phyloP scores from a whole-genome alignment of 1,140 invertebrate species.

The Meloidogyne floridensis region DNA sequence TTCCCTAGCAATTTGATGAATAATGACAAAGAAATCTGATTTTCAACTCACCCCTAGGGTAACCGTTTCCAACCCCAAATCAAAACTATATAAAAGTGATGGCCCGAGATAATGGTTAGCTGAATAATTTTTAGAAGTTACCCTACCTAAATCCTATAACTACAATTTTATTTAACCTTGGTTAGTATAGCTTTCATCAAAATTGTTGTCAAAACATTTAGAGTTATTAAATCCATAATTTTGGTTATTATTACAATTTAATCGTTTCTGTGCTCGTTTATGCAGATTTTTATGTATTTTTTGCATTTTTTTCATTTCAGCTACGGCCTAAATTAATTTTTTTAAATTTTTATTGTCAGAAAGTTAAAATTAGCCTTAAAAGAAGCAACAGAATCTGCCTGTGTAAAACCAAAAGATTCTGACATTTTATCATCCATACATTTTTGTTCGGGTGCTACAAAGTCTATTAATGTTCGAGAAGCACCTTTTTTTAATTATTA shows the following conservation, averaged over 20 bases:
- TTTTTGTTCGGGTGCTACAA: slow-evolving; percentile 31
- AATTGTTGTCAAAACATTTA: background rate
- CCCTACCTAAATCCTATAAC: too few species aligned
- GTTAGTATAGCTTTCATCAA: background rate
- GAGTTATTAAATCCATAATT: background rate
- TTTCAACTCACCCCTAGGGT: too few species aligned
- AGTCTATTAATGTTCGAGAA: slow-evolving; percentile 43
- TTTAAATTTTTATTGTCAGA: too few species aligned
- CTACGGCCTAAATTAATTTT: background rate
- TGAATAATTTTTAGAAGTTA: too few species aligned
- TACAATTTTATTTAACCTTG: too few species aligned
- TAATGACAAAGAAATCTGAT: too few species aligned
- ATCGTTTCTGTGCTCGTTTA: background rate
- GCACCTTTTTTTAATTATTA: slow-evolving; percentile 13
- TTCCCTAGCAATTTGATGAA: too few species aligned
- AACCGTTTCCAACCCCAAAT: too few species aligned
- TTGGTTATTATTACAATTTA: background rate
- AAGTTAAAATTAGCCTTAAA: background rate
- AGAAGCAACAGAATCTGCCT: slow-evolving; percentile 37
- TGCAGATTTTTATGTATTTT: background rate
- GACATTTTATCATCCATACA: slow-evolving; percentile 26
- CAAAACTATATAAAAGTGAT: too few species aligned
- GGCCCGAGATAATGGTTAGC: too few species aligned
- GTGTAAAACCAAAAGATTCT: slow-evolving; percentile 35
- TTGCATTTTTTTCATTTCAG: background rate